Conservation (phyloP, 1,140 invertebrate species). For the Dryas iulia region DNA sequence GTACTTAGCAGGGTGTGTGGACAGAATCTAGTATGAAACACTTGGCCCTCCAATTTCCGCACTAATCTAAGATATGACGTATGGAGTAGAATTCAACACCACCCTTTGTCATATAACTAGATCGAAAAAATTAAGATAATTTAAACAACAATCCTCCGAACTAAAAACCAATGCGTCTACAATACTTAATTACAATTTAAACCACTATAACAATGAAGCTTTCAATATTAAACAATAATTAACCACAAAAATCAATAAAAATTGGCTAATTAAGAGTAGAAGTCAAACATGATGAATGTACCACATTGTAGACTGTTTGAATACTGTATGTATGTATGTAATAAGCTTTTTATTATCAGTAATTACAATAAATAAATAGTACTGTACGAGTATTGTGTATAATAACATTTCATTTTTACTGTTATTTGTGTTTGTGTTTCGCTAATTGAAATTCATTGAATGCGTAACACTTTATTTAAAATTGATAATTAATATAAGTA, state of each 20-base stretch:
- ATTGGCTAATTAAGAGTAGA: constrained; percentile 18
- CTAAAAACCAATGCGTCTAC: not conserved
- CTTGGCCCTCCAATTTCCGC: too few species aligned
- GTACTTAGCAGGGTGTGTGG: too few species aligned
- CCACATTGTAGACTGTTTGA: not conserved
- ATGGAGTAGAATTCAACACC: too few species aligned
- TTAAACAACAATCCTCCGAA: not conserved
- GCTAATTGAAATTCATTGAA: not conserved
- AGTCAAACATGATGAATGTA: too few species aligned
- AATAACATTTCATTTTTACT: not conserved
- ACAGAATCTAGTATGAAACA: too few species aligned
- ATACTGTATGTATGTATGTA: not conserved
- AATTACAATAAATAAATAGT: constrained; percentile 29
- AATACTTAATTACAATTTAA: too few species aligned
- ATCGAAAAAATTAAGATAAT: not conserved
- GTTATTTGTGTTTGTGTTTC: not conserved
- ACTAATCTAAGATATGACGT: too few species aligned
- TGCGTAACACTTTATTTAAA: not conserved
- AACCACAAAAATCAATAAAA: not conserved
- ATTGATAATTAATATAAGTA: not conserved
- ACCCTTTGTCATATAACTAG: too few species aligned
- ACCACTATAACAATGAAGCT: too few species aligned
- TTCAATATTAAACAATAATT: not conserved
- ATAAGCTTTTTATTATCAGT: constrained; percentile 20
- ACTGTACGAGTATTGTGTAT: not conserved